phyloP scores from a whole-genome alignment of 2,797 vertebrate species.

The Masticophis lateralis region DNA sequence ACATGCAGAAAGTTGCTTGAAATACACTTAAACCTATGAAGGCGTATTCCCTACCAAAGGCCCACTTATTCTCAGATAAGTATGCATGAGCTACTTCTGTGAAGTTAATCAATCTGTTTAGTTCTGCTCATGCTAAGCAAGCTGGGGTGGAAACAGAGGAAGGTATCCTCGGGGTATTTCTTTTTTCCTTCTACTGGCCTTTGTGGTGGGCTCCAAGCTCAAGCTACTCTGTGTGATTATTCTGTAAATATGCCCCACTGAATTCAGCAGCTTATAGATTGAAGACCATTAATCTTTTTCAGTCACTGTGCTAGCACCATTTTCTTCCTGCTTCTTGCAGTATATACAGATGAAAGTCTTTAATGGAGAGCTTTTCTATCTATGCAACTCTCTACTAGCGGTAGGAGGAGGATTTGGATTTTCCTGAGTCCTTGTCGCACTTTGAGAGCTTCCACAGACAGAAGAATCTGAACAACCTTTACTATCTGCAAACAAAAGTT shows the following conservation, averaged over 20 bases:
- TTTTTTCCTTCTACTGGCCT: not conserved
- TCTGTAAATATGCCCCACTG: not conserved
- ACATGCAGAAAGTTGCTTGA: not conserved
- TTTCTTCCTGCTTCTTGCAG: not conserved
- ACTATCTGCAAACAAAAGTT: not conserved
- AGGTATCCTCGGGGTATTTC: not conserved
- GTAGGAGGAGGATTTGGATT: not conserved
- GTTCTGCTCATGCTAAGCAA: not conserved
- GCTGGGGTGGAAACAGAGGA: not conserved
- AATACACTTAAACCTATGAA: not conserved
- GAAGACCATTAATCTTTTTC: not conserved
- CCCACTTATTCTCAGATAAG: not conserved
- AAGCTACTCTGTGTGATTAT: not conserved
- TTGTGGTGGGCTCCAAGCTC: not conserved
- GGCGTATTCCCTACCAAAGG: not conserved
- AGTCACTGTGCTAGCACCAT: not conserved
- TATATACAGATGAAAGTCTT: not conserved
- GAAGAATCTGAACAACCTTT: not conserved
- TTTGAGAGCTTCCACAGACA: not conserved
- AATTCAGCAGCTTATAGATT: not conserved
- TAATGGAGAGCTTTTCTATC: not conserved
- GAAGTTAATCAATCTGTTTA: not conserved
- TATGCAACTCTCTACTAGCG: not conserved
- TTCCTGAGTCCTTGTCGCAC: not conserved
- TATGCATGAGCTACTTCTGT: not conserved